Percentiles rank a stretch among this genome's conserved stretches.
Evolutionary conservation across 2,888 invertebrate species (phyloP).

Genomic region (Tolmerus cingulatus): DNA sequence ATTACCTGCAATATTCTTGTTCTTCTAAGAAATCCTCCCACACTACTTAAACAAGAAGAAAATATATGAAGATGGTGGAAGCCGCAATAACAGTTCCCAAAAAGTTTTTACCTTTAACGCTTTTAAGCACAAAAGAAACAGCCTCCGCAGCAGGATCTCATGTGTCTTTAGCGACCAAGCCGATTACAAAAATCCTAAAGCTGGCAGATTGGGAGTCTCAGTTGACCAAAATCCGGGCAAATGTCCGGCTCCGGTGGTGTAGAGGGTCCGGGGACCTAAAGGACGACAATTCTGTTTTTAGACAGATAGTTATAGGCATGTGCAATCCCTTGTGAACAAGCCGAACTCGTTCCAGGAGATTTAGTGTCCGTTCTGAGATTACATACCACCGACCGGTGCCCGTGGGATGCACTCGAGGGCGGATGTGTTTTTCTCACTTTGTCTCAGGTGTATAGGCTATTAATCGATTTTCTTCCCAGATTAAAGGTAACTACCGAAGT

Average conservation of each 20-base stretch:
- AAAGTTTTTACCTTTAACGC: not conserved
- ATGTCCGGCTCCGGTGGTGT: not conserved
- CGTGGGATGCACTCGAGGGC: not conserved
- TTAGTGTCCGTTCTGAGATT: conserved; percentile 21
- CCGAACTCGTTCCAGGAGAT: conserved; percentile 24
- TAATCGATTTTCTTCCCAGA: conserved; percentile 31
- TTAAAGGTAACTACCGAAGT: not conserved
- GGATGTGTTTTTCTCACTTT: not conserved
- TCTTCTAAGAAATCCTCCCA: not conserved
- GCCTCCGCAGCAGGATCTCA: not conserved
- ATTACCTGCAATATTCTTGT: not conserved
- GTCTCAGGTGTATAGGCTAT: conserved; percentile 22
- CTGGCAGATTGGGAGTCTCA: conserved; percentile 12
- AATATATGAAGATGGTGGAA: not conserved
- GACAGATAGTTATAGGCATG: not conserved
- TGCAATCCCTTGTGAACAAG: conserved; percentile 2
- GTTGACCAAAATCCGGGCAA: conserved; percentile 26
- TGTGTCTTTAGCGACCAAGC: conserved; percentile 29
- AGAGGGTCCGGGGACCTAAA: not conserved
- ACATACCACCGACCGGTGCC: not conserved
- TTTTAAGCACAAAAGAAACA: not conserved
- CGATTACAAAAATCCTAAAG: conserved; percentile 37
- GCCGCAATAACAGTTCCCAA: not conserved
- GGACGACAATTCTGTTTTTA: not conserved
- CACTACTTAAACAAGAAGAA: not conserved